phyloP scores from a whole-genome alignment of 2,888 invertebrate genomes.

The Lasioglossum marginatum region DNA sequence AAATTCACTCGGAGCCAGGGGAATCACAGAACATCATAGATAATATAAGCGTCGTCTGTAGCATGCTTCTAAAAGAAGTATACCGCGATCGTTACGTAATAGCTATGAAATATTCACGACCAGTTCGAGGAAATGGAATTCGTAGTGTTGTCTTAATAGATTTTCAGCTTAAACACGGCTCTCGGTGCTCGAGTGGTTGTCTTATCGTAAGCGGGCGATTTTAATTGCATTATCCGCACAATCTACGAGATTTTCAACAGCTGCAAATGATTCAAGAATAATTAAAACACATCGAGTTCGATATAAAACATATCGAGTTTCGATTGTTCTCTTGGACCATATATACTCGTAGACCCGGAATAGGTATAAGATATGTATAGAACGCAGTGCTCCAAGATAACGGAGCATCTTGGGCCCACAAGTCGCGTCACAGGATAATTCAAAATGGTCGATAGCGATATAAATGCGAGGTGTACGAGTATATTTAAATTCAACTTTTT shows the following conservation, averaged over 20 bases:
- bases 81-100: slow-evolving; percentile 18
- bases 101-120: slow-evolving; percentile 39
- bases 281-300: background rate
- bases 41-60: background rate
- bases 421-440: too few species aligned
- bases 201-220: background rate
- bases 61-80: slow-evolving; percentile 5
- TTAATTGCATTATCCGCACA: slow-evolving; percentile 24
- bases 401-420: too few species aligned
- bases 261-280: background rate
- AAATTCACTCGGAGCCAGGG: background rate
- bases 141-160: slow-evolving; percentile 9
- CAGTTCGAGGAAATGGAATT: slow-evolving; percentile 33
- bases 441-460: too few species aligned
- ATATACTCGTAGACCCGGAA: too few species aligned
- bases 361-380: too few species aligned
- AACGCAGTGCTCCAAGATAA: too few species aligned
- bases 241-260: background rate
- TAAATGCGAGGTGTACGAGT: too few species aligned
- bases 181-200: background rate
- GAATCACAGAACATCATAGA: background rate
- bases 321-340: background rate
- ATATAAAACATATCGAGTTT: background rate
- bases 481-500: too few species aligned
- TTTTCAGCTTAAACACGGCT: slow-evolving; percentile 4